Conservation (phyloP, 2,888 invertebrate genomes). For the Caenorhabditis uteleia region DNA sequence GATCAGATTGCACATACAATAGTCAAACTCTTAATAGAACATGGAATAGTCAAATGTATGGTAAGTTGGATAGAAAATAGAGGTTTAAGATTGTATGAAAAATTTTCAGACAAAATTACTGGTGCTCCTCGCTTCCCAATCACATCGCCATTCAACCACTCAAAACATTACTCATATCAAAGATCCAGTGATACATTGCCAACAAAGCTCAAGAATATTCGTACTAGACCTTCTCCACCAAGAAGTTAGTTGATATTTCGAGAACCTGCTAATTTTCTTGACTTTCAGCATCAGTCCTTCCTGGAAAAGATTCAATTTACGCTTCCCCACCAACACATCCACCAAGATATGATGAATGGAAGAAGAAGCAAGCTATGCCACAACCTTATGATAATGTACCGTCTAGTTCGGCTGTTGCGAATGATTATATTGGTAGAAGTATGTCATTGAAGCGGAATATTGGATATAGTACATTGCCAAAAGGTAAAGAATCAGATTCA, state of each 20-base stretch:
- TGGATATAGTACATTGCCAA: constrained; percentile 27
- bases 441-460: constrained; percentile 10
- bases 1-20: constrained; percentile 18
- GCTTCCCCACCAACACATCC: constrained; percentile 5
- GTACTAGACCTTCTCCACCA: constrained; percentile 26
- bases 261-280: not conserved
- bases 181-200: constrained; percentile 46
- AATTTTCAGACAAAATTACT: constrained; percentile 11
- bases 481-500: constrained; percentile 1
- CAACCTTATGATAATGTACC: constrained; percentile 47
- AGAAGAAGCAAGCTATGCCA: constrained; percentile 14
- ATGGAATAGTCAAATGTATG: constrained; percentile 45
- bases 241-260: constrained; percentile 19
- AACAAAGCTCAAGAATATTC: constrained; percentile 19
- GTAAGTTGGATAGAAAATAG: no score
- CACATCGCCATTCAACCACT: constrained; percentile 52
- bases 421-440: no score
- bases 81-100: not conserved
- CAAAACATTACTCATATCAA: constrained; percentile 37
- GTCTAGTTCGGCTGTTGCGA: no score
- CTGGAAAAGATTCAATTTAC: constrained; percentile 25
- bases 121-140: constrained; percentile 48
- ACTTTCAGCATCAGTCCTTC: constrained; percentile 38
- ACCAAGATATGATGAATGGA: constrained; percentile 28
- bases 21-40: constrained; percentile 34